Evolutionary conservation across 1,140 invertebrate species (phyloP), one percentile per base, ranked within the genome.

Genomic region (Cotesia vestalis): DNA sequence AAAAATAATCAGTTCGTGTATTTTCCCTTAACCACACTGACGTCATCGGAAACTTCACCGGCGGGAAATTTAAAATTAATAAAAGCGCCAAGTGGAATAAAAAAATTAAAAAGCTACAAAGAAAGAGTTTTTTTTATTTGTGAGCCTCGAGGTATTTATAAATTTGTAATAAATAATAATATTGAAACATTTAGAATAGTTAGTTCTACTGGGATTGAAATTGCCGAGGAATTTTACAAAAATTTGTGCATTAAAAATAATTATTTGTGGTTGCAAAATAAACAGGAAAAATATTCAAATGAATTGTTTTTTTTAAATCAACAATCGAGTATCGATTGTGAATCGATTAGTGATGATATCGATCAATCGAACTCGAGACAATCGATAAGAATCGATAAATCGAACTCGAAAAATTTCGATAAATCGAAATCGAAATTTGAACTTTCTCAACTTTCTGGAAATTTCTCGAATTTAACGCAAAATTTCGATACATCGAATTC

Each of bases 101-200:
- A 76, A 72, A 75, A 67, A 40, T 63, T 86, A 34, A 77, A 77
- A n/a, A 76, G 75, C 36, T 81, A 79, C 20, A 60, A 59, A 9
- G 73, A 73, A 38, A 75, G 84, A 75, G 68, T 82, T 8, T 86
- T 82, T 64, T 4, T 86, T 3, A 60, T 82, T 3, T 85, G 81
- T 59, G 60, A 46, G 12, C 81, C 84, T 0, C 51, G 38, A 36
- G 84, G 85, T 2, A 73, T 80, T 27, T 84, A 83, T 8, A 84
- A 85, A 72, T 14, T 86, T 9, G 75, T 77, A 3, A 62, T 27
- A 2, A 27, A 79, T 9, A 64, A 46, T 46, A 46, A 79, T 9
- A 64, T 73, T 1, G 17, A 71, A 35, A 66, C 75, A 14, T 82
- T 83, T 52, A 73, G 40, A 0, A 2, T 67, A 4, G 38, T 86